A percentile compares a stretch with the other conserved stretches of the same genome.
phyloP scores from a whole-genome alignment of 92 coral and sea anemone genomes.

The Palythoa heliodiscus region DNA sequence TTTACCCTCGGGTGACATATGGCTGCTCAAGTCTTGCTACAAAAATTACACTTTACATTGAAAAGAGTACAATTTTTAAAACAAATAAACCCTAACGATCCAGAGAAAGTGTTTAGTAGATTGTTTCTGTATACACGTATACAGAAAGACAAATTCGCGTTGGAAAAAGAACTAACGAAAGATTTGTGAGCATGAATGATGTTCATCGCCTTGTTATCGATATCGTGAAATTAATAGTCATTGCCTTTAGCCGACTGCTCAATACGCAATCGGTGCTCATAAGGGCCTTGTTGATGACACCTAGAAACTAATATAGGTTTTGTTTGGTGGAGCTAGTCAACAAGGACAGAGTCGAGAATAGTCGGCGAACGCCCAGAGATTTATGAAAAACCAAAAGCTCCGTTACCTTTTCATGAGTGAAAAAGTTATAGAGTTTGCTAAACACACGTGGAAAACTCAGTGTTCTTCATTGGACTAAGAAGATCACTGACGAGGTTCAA shows the following conservation, averaged over 20 bases:
- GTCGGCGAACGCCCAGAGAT: not conserved
- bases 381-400: not conserved
- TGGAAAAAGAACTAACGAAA: not conserved
- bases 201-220: conserved; percentile 8
- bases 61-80: not conserved
- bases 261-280: conserved; percentile 6
- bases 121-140: not conserved
- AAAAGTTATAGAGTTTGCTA: not conserved
- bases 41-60: not conserved
- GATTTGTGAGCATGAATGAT: not conserved
- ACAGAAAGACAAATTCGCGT: not conserved
- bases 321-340: conserved; percentile 25
- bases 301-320: conserved; percentile 37
- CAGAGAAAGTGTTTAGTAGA: not conserved
- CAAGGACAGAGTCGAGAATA: not conserved
- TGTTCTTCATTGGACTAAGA: no score
- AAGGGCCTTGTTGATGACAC: conserved; percentile 28
- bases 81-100: not conserved
- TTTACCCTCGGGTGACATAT: not conserved
- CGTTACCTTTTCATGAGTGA: not conserved
- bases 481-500: no score
- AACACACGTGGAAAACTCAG: no score
- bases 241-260: conserved; percentile 13
- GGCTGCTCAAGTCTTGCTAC: not conserved
- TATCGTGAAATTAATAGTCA: conserved; percentile 1